Evolutionary conservation across 2,888 invertebrate genomes (phyloP).

Genomic region (Cheilosia scutellata): DNA sequence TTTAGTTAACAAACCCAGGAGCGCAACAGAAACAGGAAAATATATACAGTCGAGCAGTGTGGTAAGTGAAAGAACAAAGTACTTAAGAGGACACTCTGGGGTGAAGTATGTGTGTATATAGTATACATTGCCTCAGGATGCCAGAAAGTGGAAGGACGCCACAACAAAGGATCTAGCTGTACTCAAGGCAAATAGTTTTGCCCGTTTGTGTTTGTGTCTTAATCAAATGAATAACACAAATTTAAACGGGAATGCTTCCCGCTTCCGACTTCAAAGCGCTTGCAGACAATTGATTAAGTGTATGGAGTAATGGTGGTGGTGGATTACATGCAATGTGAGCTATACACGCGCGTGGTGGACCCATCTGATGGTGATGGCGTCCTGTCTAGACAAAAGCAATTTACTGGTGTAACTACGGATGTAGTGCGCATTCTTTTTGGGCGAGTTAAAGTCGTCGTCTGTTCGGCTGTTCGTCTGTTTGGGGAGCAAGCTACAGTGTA

Average conservation of each 20-base stretch:
- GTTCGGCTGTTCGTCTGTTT: neutral
- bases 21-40: conserved; percentile 24
- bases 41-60: neutral
- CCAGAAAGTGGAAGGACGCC: conserved; percentile 1
- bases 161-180: conserved; percentile 17
- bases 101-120: neutral
- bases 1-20: conserved; percentile 46
- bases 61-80: conserved; percentile 49
- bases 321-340: conserved; percentile 5
- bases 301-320: conserved; percentile 21
- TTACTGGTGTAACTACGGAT: conserved; percentile 1
- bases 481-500: neutral
- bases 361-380: conserved; percentile 5
- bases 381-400: conserved; percentile 35
- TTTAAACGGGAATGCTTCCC: conserved; percentile 17
- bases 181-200: conserved; percentile 27
- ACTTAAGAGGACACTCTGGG: conserved; percentile 40
- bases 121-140: conserved; percentile 2
- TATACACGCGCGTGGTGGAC: neutral
- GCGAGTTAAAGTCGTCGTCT: neutral
- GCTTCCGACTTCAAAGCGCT: conserved; percentile 12
- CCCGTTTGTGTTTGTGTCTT: conserved; percentile 33
- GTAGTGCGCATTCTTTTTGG: neutral
- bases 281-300: conserved; percentile 55
- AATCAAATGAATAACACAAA: conserved; percentile 55